Base-by-base conservation (phyloP, 1,140 invertebrate species). In the Ganaspis sp. region DNA sequence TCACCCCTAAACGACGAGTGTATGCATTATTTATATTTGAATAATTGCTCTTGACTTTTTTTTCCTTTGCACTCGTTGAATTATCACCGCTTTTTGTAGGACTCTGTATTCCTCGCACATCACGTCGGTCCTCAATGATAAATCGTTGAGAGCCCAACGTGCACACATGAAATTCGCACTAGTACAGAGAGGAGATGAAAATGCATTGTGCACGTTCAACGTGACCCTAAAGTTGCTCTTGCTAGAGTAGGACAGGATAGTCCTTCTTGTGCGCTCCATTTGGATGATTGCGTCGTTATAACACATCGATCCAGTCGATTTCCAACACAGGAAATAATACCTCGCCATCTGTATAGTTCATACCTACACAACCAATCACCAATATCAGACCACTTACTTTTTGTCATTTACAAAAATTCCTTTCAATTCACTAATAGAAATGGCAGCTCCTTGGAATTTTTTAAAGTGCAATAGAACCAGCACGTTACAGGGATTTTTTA, bases 231-330 rank as follows among this genome's bases (percentile, higher is more conserved):
- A 64, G 26, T 29, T 64, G 15, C 45, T 49, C 12, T 29, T 64
- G 58, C 58, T 64, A 26, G 26, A 64, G 58, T 64, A 26, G 11
- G 58, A 64, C 58, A 64, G 58, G 37, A 29, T 42, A 38, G 69
- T 42, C 11, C 38, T 64, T 34, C 58, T 64, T 64, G 58, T 64
- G 54, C 72, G 64, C 73, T 84, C 83, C 84, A 86, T 86, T 86
- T 78, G 76, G 80, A 80, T 75, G 75, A 86, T 85, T 85, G 80
- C 83, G 64, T 83, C 83, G 78, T 84, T 77, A 78, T 70, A 45
- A 81, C 77, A 69, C 77, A 82, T 84, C 78, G 80, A 77, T 64
- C 26, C 26, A 64, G 58, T 64, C 58, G 40, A 70, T 70, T 17
- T 38, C 40, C 69, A 70, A 70, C 37, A 70, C 34, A 70, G 69